Conservation (phyloP, 2,888 invertebrate species). For the Amphiduros pacificus region DNA sequence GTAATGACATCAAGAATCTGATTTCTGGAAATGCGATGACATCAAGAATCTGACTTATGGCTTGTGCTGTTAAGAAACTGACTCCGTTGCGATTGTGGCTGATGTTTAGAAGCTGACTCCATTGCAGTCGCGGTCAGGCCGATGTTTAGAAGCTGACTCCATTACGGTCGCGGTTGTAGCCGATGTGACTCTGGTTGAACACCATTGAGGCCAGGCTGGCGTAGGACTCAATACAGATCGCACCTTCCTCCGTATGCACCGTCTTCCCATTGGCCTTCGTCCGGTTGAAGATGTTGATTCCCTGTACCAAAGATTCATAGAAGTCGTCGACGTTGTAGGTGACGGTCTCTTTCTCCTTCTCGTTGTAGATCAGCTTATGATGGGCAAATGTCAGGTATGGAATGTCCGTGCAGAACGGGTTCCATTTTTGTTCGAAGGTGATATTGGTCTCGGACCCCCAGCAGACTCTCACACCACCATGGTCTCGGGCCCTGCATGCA, state of each 20-base stretch:
- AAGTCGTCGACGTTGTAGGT: conserved; percentile 61
- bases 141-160: conserved; percentile 69
- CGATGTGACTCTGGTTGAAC: conserved; percentile 78
- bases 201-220: conserved; percentile 77
- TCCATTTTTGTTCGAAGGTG: conserved; percentile 70
- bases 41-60: too few relatives aligned
- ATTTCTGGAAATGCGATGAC: too few relatives aligned
- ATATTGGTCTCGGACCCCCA: conserved; percentile 73
- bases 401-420: conserved; percentile 78
- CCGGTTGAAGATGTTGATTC: neutral
- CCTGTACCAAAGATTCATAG: conserved; percentile 48
- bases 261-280: too few relatives aligned
- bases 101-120: too few relatives aligned
- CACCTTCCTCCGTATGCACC: too few relatives aligned
- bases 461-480: conserved; percentile 72
- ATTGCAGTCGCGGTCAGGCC: too few relatives aligned
- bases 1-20: too few relatives aligned
- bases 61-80: too few relatives aligned
- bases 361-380: conserved; percentile 67
- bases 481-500: conserved; percentile 68
- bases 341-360: conserved; percentile 53
- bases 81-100: too few relatives aligned
- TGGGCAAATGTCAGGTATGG: conserved; percentile 79
- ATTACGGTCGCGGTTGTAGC: conserved; percentile 84
- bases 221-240: conserved; percentile 79